Base-by-base conservation (phyloP, 2,113 vertebrate genomes). In the Struthidea cinerea region DNA sequence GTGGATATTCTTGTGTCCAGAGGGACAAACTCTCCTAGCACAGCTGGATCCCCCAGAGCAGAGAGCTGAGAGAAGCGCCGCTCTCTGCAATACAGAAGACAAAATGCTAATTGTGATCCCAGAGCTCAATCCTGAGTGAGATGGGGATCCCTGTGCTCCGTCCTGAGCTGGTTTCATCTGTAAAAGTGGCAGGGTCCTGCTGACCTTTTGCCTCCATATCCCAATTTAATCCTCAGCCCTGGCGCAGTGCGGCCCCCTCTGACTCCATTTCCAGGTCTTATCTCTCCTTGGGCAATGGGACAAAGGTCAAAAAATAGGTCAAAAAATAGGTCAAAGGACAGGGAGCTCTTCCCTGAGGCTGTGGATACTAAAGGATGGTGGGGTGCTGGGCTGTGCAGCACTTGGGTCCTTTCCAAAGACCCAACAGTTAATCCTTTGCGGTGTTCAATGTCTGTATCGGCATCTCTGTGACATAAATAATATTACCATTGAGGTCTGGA, bases 371-470 rank as follows among this genome's bases (percentile, higher is more conserved):
- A 42, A 71, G 28, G 57, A 42, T 19, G 61, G 13, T 5, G 60
- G 13, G 52, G 23, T 13, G n/a, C 64, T 37, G 85, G 68, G 49
- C 76, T 61, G 11, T 11, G 28, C 50, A 70, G 82, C 39, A 15
- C 56, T 68, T 17, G 1, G 15, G 26, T 19, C 56, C 44, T 88
- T 56, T 10, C 70, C 67, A 61, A 83, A 85, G 41, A 39, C 41
- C 63, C 41, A 86, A 10, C 0, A 28, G 39, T 16, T 15, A 20
- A 30, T 15, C 11, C n/a, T 79, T 14, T 21, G 27, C 24, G 5
- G 18, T 1, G 37, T 8, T 50, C 76, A 14, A 2, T 13, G 37
- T 52, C 71, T 71, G 46, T 23, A 23, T 8, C 0, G 0, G n/a
- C 68, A 92, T 77, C 59, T 64, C 68, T 13, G 73, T 7, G 91